phyloP scores from a whole-genome alignment of 2,797 vertebrate species.

The Syndactyla subalaris region DNA sequence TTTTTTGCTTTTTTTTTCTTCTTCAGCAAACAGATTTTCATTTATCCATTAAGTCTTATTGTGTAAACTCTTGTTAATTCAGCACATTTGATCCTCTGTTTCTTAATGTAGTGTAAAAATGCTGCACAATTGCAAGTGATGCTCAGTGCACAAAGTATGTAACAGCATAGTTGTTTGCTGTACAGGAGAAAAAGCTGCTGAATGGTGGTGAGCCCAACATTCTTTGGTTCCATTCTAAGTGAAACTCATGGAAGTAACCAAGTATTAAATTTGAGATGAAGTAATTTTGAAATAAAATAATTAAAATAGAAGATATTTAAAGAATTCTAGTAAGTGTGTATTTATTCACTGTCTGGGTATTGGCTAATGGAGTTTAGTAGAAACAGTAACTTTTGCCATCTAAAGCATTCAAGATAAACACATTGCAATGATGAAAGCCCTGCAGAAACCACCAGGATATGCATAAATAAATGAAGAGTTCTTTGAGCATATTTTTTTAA shows the following conservation, averaged over 20 bases:
- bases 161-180: not conserved
- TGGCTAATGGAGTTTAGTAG: not conserved
- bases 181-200: not conserved
- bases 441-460: not conserved
- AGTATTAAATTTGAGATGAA: not conserved
- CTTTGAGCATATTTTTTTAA: not conserved
- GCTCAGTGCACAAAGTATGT: not conserved
- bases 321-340: not conserved
- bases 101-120: not conserved
- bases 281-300: not conserved
- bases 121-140: not conserved
- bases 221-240: not conserved
- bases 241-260: not conserved
- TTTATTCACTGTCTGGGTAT: not conserved
- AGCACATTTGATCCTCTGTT: not conserved
- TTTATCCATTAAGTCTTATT: not conserved
- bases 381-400: not conserved
- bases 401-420: not conserved
- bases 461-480: not conserved
- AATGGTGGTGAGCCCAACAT: not conserved
- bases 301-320: not conserved
- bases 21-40: not conserved
- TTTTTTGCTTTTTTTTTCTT: not conserved
- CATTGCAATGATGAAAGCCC: not conserved
- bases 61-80: not conserved